These are phyloP conservation scores for Gibbula magus DNA, from an alignment of 2,888 invertebrate genomes.

Conservation along the genomic window DNA sequence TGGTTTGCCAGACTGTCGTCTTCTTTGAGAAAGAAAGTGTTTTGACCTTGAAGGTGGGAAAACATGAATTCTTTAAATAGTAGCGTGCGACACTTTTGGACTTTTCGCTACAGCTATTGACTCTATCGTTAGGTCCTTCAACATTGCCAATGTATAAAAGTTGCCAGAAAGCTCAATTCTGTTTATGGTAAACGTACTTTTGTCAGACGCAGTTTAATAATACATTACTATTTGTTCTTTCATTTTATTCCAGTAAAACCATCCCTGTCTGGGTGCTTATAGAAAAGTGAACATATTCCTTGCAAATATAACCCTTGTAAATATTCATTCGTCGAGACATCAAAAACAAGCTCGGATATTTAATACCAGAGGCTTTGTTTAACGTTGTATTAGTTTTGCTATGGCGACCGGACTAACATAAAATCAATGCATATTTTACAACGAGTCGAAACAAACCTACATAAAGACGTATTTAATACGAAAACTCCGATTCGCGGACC, in stretches of 20 bases:
- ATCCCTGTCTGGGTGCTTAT: too few relatives aligned
- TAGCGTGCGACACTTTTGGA: not conserved
- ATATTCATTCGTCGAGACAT: not conserved
- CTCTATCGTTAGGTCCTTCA: too few relatives aligned
- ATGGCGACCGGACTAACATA: constrained; percentile 7
- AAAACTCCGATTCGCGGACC: not conserved
- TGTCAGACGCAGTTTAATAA: too few relatives aligned
- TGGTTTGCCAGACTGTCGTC: not conserved
- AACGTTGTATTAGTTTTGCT: not conserved
- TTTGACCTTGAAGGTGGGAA: not conserved
- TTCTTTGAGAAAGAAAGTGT: not conserved
- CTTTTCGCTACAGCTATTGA: too few relatives aligned
- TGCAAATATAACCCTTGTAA: not conserved
- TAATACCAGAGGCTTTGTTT: not conserved
- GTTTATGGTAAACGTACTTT: too few relatives aligned
- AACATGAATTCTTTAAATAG: constrained; percentile 16
- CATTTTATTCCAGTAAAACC: too few relatives aligned
- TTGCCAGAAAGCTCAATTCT: too few relatives aligned
- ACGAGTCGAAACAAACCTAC: not conserved
- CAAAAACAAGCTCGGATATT: not conserved
- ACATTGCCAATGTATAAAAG: too few relatives aligned
- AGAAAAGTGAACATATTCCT: too few relatives aligned
- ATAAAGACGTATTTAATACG: constrained; percentile 12
- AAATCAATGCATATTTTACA: constrained; percentile 4
- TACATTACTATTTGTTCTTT: too few relatives aligned